Conservation (phyloP, 1,140 invertebrate genomes). For the Proales similis region DNA sequence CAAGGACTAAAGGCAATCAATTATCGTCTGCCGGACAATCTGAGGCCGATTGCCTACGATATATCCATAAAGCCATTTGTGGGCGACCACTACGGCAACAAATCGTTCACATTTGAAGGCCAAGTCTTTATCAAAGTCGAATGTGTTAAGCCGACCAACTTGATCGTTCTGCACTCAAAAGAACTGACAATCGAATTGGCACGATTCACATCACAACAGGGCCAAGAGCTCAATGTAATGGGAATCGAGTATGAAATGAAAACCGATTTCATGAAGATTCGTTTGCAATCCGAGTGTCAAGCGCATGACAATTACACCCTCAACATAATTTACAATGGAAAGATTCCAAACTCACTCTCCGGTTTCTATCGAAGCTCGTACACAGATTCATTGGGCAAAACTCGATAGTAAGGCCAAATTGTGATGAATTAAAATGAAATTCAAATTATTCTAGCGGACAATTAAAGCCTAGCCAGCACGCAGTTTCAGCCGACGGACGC, state of each 20-base stretch:
- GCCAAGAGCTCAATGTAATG: background rate
- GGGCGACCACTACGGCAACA: background rate
- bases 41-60: conserved; percentile 13
- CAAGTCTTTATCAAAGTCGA: conserved; percentile 6
- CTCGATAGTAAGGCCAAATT: background rate
- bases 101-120: conserved; percentile 27
- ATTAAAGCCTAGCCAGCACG: conserved; percentile 66
- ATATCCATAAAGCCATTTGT: conserved; percentile 19
- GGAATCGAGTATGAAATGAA: conserved; percentile 12
- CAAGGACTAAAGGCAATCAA: background rate
- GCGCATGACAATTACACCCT: conserved; percentile 1
- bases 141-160: conserved; percentile 14
- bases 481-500: conserved; percentile 91
- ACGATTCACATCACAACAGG: background rate
- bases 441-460: background rate
- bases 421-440: background rate
- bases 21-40: background rate
- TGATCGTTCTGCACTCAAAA: conserved; percentile 28
- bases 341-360: background rate
- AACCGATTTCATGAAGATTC: conserved; percentile 9
- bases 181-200: background rate
- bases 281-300: background rate
- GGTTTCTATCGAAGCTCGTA: conserved; percentile 9
- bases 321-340: background rate
- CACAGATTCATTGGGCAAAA: conserved; percentile 8